phyloP scores from a whole-genome alignment of 2,113 vertebrate species.

The Xiphias gladius region DNA sequence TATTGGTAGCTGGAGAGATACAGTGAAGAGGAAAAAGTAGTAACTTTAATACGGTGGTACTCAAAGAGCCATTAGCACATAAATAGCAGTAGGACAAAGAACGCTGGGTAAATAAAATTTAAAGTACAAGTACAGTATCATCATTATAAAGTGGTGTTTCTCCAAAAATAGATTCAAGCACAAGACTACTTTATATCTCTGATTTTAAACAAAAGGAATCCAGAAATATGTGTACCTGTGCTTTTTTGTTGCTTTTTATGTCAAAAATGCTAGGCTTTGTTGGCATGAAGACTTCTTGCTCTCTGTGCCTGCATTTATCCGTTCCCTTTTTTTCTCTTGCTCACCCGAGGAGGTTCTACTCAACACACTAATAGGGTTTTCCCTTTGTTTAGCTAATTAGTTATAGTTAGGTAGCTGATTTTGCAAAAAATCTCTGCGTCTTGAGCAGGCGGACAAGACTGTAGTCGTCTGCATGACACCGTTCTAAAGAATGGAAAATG shows the following conservation, averaged over 20 bases:
- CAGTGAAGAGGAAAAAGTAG: constrained; percentile 9
- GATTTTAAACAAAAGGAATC: neutral
- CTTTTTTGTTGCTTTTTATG: neutral
- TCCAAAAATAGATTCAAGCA: constrained; percentile 5
- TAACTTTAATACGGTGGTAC: constrained; percentile 33
- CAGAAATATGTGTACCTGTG: neutral
- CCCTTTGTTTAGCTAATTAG: constrained; percentile 6
- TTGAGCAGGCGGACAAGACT: neutral
- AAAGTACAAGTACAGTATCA: neutral
- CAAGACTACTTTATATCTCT: neutral
- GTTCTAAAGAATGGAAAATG: neutral
- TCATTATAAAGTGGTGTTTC: neutral
- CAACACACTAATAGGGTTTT: neutral
- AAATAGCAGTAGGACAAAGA: constrained; percentile 33
- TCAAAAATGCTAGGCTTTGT: neutral
- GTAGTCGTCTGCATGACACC: neutral
- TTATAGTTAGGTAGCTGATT: neutral
- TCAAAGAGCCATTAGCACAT: constrained; percentile 27
- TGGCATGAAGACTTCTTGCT: neutral
- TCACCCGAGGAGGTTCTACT: neutral
- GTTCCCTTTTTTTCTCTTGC: neutral
- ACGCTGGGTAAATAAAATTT: neutral
- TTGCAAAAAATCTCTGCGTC: neutral
- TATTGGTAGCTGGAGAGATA: constrained; percentile 24
- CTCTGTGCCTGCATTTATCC: neutral